These are phyloP conservation scores for Rhinolophus ferrumequinum DNA, from an alignment of 2,113 vertebrate species.

Conservation along the genomic window DNA sequence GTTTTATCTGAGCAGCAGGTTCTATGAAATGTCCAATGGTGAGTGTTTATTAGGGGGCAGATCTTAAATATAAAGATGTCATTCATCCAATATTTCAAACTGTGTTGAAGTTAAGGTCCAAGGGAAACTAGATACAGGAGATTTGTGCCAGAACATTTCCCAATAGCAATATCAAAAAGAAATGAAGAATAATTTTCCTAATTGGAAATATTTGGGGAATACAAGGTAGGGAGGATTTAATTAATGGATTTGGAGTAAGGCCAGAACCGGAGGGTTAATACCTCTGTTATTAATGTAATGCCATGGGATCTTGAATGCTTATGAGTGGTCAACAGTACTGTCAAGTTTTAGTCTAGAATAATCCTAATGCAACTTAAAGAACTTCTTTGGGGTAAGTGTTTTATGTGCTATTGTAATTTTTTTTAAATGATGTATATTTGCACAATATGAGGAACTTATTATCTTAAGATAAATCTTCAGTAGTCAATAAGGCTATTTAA, in stretches of 20 bases:
- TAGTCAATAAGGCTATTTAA: not conserved
- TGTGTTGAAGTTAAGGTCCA: constrained; percentile 10
- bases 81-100: constrained; percentile 38
- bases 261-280: constrained; percentile 52
- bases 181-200: constrained; percentile 50
- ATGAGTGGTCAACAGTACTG: not conserved
- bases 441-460: not conserved
- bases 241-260: constrained; percentile 50
- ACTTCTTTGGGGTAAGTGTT: not conserved
- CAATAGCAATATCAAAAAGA: not conserved
- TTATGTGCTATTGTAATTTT: not conserved
- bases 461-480: not conserved
- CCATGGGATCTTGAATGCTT: not conserved
- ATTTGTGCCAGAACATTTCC: constrained; percentile 45
- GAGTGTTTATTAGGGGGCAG: not conserved
- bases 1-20: not conserved
- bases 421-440: not conserved
- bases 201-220: constrained; percentile 50
- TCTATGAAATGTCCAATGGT: not conserved
- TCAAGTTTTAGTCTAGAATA: not conserved
- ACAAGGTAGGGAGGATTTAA: constrained; percentile 31
- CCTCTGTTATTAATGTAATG: not conserved
- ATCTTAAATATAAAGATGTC: constrained; percentile 60
- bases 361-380: constrained; percentile 5
- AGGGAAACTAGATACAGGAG: constrained; percentile 19